phyloP scores from a whole-genome alignment of 2,797 vertebrate species.

The Gobionotothen gibberifrons region DNA sequence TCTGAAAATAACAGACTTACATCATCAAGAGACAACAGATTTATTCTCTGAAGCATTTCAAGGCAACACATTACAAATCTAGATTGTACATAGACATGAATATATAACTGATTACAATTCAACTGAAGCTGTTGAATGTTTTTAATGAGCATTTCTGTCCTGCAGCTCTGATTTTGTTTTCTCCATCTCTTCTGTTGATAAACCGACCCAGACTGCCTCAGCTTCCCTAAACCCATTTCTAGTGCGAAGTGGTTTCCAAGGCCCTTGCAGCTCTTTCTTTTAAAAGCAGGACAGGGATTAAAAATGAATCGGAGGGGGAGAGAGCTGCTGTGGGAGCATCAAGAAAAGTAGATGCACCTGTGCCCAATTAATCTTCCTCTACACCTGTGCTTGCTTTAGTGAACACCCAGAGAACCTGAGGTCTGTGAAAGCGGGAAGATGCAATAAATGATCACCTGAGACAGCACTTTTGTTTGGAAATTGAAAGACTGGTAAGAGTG shows the following conservation, averaged over 20 bases:
- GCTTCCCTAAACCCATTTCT: slow-evolving; percentile 14
- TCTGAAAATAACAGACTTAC: background rate
- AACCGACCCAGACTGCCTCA: background rate
- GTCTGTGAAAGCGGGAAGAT: background rate
- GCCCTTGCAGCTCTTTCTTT: slow-evolving; percentile 12
- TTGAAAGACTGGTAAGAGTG: background rate
- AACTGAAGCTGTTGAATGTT: slow-evolving; percentile 3
- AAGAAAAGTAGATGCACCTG: slow-evolving; percentile 31
- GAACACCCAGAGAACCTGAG: too few species aligned
- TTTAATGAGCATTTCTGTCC: slow-evolving; percentile 36
- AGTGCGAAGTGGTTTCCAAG: slow-evolving; percentile 15
- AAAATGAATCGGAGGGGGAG: slow-evolving; percentile 23
- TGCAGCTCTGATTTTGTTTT: slow-evolving; percentile 34
- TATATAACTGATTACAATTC: slow-evolving; percentile 1
- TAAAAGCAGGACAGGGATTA: slow-evolving; percentile 33
- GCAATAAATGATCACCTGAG: slow-evolving; percentile 5
- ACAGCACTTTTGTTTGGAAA: background rate
- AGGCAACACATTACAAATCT: background rate
- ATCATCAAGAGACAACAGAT: background rate
- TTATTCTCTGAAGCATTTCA: background rate
- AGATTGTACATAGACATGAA: background rate
- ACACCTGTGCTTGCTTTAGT: slow-evolving; percentile 15
- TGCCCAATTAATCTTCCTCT: slow-evolving; percentile 16
- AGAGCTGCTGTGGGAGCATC: slow-evolving; percentile 14
- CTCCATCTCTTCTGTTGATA: slow-evolving; percentile 12